phyloP scores from a whole-genome alignment of 2,113 vertebrate species.

The Zosterops borbonicus region DNA sequence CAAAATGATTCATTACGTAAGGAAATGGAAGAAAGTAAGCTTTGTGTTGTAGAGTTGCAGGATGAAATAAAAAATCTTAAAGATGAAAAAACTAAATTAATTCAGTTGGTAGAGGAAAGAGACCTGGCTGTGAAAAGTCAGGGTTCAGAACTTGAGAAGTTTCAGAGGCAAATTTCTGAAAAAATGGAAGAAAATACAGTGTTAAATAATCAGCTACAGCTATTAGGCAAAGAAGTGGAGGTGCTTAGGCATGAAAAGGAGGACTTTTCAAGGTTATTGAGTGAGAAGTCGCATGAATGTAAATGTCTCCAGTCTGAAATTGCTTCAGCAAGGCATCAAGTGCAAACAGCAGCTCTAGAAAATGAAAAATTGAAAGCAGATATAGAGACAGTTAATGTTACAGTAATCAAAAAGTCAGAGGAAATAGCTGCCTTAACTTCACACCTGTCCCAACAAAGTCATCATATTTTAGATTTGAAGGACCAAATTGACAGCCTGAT shows the following conservation, averaged over 20 bases:
- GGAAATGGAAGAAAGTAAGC: constrained; percentile 57
- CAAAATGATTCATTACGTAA: constrained; percentile 55
- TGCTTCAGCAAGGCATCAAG: constrained; percentile 62
- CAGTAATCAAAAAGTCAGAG: constrained; percentile 52
- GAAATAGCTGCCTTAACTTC: constrained; percentile 68
- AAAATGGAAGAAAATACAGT: constrained; percentile 62
- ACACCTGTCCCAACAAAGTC: constrained; percentile 63
- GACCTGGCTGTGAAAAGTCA: constrained; percentile 57
- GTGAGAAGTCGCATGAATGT: constrained; percentile 63
- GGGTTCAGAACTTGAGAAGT: constrained; percentile 52
- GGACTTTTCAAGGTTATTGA: constrained; percentile 50
- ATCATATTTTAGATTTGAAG: constrained; percentile 64
- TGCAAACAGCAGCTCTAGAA: constrained; percentile 71
- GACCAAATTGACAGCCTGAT: constrained; percentile 61
- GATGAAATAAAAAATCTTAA: constrained; percentile 68
- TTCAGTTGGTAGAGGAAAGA: constrained; percentile 66
- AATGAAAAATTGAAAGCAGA: constrained; percentile 75
- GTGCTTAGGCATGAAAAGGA: constrained; percentile 70
- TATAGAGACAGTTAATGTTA: constrained; percentile 55
- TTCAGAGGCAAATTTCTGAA: constrained; percentile 70
- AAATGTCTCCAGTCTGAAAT: constrained; percentile 58
- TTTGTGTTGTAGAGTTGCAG: constrained; percentile 47
- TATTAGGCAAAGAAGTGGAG: constrained; percentile 64
- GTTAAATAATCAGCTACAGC: constrained; percentile 71
- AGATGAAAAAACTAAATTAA: constrained; percentile 52